These are phyloP conservation scores for Minunthozetes semirufus DNA, from an alignment of 2,888 invertebrate genomes.

Conservation along the genomic window DNA sequence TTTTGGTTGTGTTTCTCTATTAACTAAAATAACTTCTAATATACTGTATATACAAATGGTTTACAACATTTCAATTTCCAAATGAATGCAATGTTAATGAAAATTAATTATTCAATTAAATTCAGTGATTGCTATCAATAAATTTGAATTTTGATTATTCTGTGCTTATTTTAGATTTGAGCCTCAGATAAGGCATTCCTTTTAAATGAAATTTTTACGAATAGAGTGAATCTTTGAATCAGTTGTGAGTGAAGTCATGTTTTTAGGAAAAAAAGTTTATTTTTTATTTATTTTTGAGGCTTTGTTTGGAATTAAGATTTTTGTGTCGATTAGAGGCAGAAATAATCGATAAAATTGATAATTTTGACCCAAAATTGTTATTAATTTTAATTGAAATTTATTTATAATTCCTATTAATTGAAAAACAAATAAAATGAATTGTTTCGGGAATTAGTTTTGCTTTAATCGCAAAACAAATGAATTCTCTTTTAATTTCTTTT, in stretches of 20 bases:
- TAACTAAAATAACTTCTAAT: background rate
- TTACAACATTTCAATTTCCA: background rate
- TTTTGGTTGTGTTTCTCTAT: background rate
- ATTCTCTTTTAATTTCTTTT: too few species aligned
- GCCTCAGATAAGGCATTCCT: too few species aligned
- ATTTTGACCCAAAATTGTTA: constrained; percentile 15
- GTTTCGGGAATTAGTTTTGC: too few species aligned
- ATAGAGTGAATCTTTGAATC: too few species aligned
- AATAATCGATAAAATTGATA: constrained; percentile 6
- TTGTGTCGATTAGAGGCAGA: background rate
- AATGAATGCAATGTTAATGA: background rate
- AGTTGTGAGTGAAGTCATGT: background rate
- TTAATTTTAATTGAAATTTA: background rate
- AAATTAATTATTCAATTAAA: background rate
- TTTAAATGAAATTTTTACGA: too few species aligned
- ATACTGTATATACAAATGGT: background rate
- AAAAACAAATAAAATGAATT: background rate
- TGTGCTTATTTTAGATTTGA: too few species aligned
- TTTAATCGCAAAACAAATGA: too few species aligned
- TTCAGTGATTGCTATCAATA: background rate
- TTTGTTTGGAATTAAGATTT: background rate
- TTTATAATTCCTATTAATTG: background rate
- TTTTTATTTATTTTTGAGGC: background rate
- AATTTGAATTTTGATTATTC: too few species aligned
- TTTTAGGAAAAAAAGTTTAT: background rate